A percentile compares a stretch with the other conserved stretches of the same genome.
Evolutionary conservation across 2,797 vertebrate genomes (phyloP).

Genomic region (Coregonus ussuriensis): DNA sequence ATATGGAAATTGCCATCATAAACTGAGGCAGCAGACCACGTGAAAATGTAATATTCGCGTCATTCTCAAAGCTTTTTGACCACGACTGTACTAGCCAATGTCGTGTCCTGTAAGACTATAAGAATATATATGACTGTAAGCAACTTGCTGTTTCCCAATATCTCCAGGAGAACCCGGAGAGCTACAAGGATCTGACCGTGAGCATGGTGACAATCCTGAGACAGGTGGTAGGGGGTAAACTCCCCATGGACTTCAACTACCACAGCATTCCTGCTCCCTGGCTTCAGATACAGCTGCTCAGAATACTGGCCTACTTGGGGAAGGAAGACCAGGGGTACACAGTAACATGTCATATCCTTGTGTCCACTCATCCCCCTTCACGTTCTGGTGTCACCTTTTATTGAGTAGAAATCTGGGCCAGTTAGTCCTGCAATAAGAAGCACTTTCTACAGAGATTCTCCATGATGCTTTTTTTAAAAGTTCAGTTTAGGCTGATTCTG

Average conservation of each 20-base stretch:
- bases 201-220: conserved; percentile 95
- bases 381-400: not conserved
- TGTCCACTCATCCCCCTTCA: conserved; percentile 7
- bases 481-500: too few relatives aligned
- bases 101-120: too few relatives aligned
- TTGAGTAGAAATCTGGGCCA: not conserved
- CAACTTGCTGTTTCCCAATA: not conserved
- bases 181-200: conserved; percentile 87
- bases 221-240: conserved; percentile 95
- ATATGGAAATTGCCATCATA: too few relatives aligned
- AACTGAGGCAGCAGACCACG: too few relatives aligned
- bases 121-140: too few relatives aligned
- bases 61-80: too few relatives aligned
- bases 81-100: too few relatives aligned
- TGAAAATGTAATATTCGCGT: too few relatives aligned
- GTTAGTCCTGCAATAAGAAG: not conserved
- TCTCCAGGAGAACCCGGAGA: conserved; percentile 85
- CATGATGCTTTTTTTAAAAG: too few relatives aligned
- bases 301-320: conserved; percentile 90
- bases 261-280: conserved; percentile 95
- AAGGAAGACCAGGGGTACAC: conserved; percentile 88
- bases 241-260: conserved; percentile 94
- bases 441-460: too few relatives aligned
- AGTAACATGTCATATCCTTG: not conserved
- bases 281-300: conserved; percentile 95